Evolutionary conservation across 2,113 vertebrate species (phyloP), one percentile per base, ranked within the genome.

Genomic region (Sigmodon hispidus): DNA sequence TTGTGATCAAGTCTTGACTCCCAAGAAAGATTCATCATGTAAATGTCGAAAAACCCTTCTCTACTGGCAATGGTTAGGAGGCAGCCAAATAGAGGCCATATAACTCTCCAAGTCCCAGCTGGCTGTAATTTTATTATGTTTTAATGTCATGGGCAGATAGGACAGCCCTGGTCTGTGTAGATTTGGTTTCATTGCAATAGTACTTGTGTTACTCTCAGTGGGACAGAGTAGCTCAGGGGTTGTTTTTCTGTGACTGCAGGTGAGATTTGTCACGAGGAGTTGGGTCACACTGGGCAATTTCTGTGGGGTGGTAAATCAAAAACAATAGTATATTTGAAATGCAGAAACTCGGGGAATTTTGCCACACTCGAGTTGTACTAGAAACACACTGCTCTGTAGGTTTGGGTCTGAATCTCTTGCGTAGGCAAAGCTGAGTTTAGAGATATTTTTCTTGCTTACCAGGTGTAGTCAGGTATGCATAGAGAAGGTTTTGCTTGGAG

Each of bases 141-240:
- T 92, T 91, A 87, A 92, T 97, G 94, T 84, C 43, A 86, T 89
- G 69, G 63, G 96, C 59, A 73, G 90, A 80, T 92, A 84, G 76
- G 85, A 69, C 63, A 83, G 94, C 75, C 89, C 95, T 95, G 96
- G 92, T 43, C 93, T 97, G 70, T 87, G 93, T 94, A 94, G 94
- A 50, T 63, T 95, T 93, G 87, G 40, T 92, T 59, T 95, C 92
- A 94, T 96, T 90, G 59, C 36, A 94, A 83, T 91, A 89, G 16
- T 91, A 31, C 73, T 93, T 95, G 50, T 91, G 80, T 85, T 94
- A 73, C 72, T 95, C 76, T 96, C 52, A 73, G 59, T 31, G 22
- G 36, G 75, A 43, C 50, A 92, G 69, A 95, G n/a, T 87, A 90
- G 61, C 40, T 40, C 34, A 21, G 81, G 65, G 61, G 40, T 86